Evolutionary conservation across 2,888 invertebrate species (phyloP), one percentile per base, ranked within the genome.

Genomic region (Eilema caniola): DNA sequence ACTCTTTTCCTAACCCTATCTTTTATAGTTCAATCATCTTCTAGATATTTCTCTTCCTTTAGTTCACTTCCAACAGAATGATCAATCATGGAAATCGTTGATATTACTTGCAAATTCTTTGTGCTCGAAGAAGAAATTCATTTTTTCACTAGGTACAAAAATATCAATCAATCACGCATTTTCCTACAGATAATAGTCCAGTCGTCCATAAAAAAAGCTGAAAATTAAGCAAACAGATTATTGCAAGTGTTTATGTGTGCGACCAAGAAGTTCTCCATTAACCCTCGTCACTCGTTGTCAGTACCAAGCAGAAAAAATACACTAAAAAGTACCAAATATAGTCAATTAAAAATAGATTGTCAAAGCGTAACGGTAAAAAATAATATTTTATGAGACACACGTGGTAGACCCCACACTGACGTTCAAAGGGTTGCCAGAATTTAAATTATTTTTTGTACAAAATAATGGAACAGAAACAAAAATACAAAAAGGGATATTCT

Each of bases 381-480:
- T 72, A 73, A n/a, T 57, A 57, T 75, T 65, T 71, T 79, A 83
- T 81, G 79, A 71, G 69, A 68, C 79, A 85, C 89, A 89, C 82
- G 73, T 82, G 82, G 82, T 86, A 77, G 82, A 83, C 85, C 86
- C 82, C 87, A 87, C 86, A 78, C 77, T 79, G 82, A 64, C 59
- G 56, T 31, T 5, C 20, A 47, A 41, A 68, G 77, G 62, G 77
- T 69, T 76, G 70, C 64, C 73, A 77, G 69, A 16, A 28, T 4
- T 62, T 2, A 60, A 71, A 62, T 28, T 59, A 12, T 12, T 57
- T 33, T 61, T 41, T 20, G 37, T 4, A 37, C n/a, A 57, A 41
- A 64, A 47, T 24, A 10, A 53, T 20, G 8, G n/a, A 1, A 1
- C 8, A 53, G 8, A n/a, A n/a, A n/a, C n/a, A n/a, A n/a, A n/a